These are phyloP conservation scores for Aleiodes sp. DNA, from an alignment of 1,140 invertebrate species.

Conservation along the genomic window DNA sequence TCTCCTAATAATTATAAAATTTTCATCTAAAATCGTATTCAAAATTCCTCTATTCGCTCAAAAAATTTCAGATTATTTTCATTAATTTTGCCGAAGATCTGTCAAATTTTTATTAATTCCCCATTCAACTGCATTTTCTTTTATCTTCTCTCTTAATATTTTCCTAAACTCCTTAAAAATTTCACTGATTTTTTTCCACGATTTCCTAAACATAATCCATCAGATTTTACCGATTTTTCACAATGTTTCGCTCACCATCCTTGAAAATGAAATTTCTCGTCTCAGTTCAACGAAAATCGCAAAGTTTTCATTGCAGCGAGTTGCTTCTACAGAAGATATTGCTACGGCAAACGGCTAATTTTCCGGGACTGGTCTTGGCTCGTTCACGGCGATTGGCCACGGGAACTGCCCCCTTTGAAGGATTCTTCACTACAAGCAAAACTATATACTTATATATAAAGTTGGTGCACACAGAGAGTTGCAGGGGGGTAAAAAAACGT, in stretches of 20 bases:
- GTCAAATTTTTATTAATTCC: no score
- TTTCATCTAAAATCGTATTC: no score
- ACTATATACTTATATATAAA: not conserved
- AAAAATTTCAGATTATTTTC: no score
- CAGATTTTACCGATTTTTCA: not conserved
- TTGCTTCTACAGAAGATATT: no score
- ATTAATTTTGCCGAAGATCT: no score
- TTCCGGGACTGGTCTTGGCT: constrained; percentile 51
- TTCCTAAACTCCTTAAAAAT: not conserved
- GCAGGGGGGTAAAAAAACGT: not conserved
- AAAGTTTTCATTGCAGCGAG: not conserved
- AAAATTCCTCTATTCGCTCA: no score
- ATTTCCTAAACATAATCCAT: no score
- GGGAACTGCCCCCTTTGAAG: constrained; percentile 18
- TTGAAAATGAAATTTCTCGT: no score
- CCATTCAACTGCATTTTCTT: no score
- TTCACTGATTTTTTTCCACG: not conserved
- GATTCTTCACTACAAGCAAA: no score
- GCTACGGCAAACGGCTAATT: constrained; percentile 44
- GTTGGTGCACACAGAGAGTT: not conserved
- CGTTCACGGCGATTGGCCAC: constrained; percentile 34
- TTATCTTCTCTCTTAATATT: no score
- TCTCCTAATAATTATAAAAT: no score
- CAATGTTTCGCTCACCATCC: not conserved
- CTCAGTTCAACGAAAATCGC: not conserved